phyloP scores from a whole-genome alignment of 2,113 vertebrate species.

The Nyctereutes procyonoides region DNA sequence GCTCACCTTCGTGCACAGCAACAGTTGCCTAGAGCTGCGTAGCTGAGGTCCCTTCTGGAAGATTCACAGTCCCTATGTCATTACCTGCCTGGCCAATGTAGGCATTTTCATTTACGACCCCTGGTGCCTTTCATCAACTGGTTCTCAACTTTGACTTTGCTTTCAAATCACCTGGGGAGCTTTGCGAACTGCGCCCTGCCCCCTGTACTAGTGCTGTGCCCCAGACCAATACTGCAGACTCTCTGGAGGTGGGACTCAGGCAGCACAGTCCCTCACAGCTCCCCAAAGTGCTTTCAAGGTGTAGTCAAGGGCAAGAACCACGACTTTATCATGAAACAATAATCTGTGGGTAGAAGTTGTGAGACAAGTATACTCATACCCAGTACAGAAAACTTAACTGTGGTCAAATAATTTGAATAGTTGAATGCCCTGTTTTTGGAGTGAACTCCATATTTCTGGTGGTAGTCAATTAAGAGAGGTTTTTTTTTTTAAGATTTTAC shows the following conservation, averaged over 20 bases:
- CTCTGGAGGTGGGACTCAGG: no score
- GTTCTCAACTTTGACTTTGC: not conserved
- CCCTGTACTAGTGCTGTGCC: not conserved
- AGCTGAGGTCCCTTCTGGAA: not conserved
- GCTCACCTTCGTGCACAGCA: not conserved
- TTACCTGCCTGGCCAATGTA: not conserved
- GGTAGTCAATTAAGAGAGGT: not conserved
- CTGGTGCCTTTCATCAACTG: not conserved
- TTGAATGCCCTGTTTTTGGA: not conserved
- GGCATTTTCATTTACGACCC: not conserved
- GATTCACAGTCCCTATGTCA: not conserved
- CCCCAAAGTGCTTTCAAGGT: not conserved
- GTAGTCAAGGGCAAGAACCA: not conserved
- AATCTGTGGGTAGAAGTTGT: not conserved
- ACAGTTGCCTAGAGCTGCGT: not conserved
- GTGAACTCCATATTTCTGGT: not conserved
- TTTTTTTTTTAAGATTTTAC: not conserved
- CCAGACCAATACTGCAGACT: not conserved
- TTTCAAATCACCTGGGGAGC: not conserved
- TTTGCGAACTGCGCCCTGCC: not conserved
- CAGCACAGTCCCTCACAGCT: not conserved
- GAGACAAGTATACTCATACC: not conserved
- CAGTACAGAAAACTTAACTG: not conserved
- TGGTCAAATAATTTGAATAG: not conserved
- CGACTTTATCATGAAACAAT: not conserved